These are phyloP conservation scores for Cacatua alba DNA, from an alignment of 2,113 vertebrate species.

Conservation along the genomic window DNA sequence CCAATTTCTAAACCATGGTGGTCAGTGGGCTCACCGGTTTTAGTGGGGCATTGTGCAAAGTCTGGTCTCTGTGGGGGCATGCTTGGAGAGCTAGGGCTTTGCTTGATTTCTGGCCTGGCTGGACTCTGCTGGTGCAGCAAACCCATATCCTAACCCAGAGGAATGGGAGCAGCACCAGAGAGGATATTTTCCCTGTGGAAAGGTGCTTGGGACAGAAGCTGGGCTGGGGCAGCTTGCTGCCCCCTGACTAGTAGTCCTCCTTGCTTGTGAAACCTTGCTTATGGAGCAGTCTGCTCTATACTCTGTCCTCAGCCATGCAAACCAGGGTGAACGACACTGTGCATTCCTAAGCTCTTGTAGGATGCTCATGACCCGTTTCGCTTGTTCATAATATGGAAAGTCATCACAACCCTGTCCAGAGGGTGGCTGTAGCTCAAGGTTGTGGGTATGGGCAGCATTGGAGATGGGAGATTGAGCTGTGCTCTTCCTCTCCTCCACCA, in stretches of 20 bases:
- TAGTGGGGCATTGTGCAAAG: not conserved
- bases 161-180: fast-evolving
- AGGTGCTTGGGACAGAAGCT: not conserved
- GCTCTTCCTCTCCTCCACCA: not conserved
- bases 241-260: not conserved
- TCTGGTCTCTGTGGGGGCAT: not conserved
- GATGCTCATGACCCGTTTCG: not conserved
- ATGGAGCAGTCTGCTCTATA: not conserved
- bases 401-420: not conserved
- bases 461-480: not conserved
- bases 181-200: not conserved
- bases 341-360: not conserved
- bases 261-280: not conserved
- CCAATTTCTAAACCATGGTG: not conserved
- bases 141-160: not conserved
- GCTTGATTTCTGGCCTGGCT: not conserved
- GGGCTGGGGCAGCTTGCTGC: not conserved
- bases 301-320: not conserved
- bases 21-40: not conserved
- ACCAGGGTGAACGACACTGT: not conserved
- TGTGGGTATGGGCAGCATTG: fast-evolving
- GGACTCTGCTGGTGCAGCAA: not conserved
- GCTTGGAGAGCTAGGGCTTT: not conserved
- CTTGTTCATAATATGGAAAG: fast-evolving
- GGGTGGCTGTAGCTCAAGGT: not conserved